Evolutionary conservation across 2,888 invertebrate genomes (phyloP).

Genomic region (Dolomedes plantarius): DNA sequence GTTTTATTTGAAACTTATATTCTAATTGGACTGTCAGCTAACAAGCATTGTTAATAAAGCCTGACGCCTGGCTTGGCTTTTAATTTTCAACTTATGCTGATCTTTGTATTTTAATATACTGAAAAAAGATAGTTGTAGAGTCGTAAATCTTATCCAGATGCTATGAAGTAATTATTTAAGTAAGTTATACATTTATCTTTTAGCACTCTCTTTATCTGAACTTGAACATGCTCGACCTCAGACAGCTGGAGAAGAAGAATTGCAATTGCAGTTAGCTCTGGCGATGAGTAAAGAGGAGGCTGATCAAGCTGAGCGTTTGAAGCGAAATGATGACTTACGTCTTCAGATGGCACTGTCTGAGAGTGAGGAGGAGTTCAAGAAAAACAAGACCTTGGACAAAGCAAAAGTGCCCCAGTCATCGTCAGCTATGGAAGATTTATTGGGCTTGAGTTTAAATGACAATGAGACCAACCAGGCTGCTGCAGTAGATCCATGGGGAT

Average conservation of each 20-base stretch:
- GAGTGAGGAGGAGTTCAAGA: constrained; percentile 86
- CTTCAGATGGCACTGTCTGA: constrained; percentile 96
- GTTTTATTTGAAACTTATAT: no score
- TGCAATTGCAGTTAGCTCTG: constrained; percentile 97
- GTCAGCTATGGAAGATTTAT: constrained; percentile 74
- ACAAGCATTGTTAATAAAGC: no score
- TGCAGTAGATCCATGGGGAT: constrained; percentile 80
- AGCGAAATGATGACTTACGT: constrained; percentile 89
- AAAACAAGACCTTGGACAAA: neutral
- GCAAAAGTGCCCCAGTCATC: neutral
- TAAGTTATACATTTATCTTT: no score
- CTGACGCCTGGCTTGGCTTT: no score
- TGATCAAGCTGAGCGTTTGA: constrained; percentile 94
- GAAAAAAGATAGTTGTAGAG: no score
- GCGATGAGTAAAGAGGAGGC: constrained; percentile 99
- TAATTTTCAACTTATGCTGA: no score
- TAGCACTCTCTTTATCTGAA: constrained; percentile 78
- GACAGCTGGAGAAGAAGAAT: constrained; percentile 97
- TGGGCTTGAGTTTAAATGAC: constrained; percentile 58
- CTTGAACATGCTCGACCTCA: constrained; percentile 95
- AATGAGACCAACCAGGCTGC: constrained; percentile 2
- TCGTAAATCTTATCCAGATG: no score
- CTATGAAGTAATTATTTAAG: no score
- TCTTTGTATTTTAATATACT: no score
- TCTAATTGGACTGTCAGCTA: no score